These are phyloP conservation scores for Zeuzera pyrina DNA, from an alignment of 2,888 invertebrate species.

Conservation along the genomic window DNA sequence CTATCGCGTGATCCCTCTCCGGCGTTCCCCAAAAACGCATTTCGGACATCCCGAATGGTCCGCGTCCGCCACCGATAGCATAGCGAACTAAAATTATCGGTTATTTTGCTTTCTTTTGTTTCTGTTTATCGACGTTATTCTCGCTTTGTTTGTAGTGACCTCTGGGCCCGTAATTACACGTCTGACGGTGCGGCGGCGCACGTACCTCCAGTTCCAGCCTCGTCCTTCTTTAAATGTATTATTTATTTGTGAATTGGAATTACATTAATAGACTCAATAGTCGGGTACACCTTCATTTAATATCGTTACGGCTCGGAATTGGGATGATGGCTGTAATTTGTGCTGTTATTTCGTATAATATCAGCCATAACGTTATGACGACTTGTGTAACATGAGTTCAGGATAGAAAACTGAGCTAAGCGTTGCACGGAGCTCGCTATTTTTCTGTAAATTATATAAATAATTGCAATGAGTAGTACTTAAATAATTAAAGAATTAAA, in stretches of 20 bases:
- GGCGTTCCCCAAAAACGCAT: conserved; percentile 50
- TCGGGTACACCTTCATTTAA: conserved; percentile 66
- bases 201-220: conserved; percentile 43
- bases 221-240: conserved; percentile 61
- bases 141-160: conserved; percentile 66
- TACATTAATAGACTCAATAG: conserved; percentile 62
- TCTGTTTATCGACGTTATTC: conserved; percentile 49
- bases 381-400: conserved; percentile 15
- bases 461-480: too few species aligned
- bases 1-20: conserved; percentile 47
- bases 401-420: conserved; percentile 35
- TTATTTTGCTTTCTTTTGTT: conserved; percentile 67
- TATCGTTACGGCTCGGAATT: conserved; percentile 59
- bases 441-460: conserved; percentile 43
- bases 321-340: conserved; percentile 60
- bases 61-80: conserved; percentile 52
- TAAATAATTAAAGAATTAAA: too few species aligned
- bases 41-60: conserved; percentile 44
- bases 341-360: conserved; percentile 27
- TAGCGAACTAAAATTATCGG: conserved; percentile 51
- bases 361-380: conserved; percentile 24
- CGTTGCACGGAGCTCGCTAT: conserved; percentile 28
- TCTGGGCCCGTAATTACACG: conserved; percentile 63
- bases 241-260: conserved; percentile 67
- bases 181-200: conserved; percentile 35